Evolutionary conservation across 2,797 vertebrate species (phyloP).

Genomic region (Acanthopagrus latus): DNA sequence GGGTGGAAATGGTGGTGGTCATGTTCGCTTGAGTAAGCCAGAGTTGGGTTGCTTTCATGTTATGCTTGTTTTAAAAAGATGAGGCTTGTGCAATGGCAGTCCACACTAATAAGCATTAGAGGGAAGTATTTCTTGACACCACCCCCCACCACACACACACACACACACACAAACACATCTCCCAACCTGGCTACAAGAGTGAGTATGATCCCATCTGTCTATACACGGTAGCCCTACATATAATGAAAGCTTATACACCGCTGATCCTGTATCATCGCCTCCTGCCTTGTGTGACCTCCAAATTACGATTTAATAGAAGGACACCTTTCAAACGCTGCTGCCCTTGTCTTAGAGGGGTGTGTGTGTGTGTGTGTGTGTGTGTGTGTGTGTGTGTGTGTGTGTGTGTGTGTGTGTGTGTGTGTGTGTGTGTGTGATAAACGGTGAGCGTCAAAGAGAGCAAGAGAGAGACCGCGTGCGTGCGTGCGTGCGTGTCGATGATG

Average conservation of each 20-base stretch:
- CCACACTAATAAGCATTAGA: conserved; percentile 85
- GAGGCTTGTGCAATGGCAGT: conserved; percentile 75
- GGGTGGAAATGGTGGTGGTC: conserved; percentile 11
- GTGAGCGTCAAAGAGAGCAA: conserved; percentile 5
- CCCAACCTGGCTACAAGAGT: conserved; percentile 71
- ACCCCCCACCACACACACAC: conserved; percentile 65
- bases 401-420: too few relatives aligned
- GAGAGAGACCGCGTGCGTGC: background rate
- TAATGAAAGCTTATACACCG: conserved; percentile 85
- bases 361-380: conserved; percentile 24
- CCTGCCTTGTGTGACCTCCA: conserved; percentile 87
- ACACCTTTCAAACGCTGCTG: conserved; percentile 85
- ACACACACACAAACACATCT: conserved; percentile 51
- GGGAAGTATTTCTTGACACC: conserved; percentile 73
- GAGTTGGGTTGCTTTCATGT: conserved; percentile 81
- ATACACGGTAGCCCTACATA: conserved; percentile 69
- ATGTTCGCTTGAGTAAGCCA: conserved; percentile 73
- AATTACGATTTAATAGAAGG: conserved; percentile 90
- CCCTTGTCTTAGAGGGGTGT: conserved; percentile 68
- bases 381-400: background rate
- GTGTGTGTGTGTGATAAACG: conserved; percentile 11
- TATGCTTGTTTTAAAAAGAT: conserved; percentile 84
- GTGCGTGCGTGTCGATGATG: background rate
- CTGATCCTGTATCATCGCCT: conserved; percentile 89
- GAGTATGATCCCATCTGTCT: conserved; percentile 88